phyloP scores from a whole-genome alignment of 92 coral and sea anemone genomes.

The Phenganax marumi region DNA sequence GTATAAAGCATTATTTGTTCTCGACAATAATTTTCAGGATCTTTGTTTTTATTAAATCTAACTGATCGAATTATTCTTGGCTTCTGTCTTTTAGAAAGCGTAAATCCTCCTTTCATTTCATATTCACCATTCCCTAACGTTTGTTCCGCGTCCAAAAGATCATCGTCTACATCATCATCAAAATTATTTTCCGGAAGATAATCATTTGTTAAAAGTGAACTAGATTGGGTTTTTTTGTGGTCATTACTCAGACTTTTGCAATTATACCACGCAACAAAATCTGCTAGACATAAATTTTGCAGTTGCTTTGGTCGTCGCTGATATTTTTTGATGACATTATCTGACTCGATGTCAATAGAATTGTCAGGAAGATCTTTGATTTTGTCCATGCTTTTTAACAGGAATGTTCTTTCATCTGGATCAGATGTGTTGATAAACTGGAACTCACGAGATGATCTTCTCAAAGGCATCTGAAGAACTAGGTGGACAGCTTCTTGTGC shows the following conservation, averaged over 20 bases:
- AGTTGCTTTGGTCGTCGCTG: slow-evolving; percentile 41
- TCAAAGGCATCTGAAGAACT: slow-evolving; percentile 8
- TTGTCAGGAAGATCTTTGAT: slow-evolving; percentile 34
- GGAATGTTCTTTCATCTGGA: neutral
- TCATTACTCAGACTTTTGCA: neutral
- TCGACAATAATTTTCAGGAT: slow-evolving; percentile 54
- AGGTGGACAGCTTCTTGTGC: neutral
- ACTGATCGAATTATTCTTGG: no score
- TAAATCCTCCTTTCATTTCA: neutral
- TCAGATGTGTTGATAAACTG: neutral
- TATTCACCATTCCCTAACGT: neutral
- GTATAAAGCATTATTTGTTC: slow-evolving; percentile 51
- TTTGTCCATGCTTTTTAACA: neutral
- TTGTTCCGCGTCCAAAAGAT: no score
- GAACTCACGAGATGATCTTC: slow-evolving; percentile 17
- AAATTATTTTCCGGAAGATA: no score
- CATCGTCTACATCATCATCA: no score
- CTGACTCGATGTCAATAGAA: slow-evolving; percentile 45
- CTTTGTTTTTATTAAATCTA: slow-evolving; percentile 36
- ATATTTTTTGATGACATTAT: slow-evolving; percentile 48
- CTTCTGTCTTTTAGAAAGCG: no score
- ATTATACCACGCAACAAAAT: slow-evolving; percentile 1
- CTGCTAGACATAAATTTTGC: neutral
- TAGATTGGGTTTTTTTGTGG: no score
- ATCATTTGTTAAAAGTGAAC: no score